Evolutionary conservation across 2,888 invertebrate genomes (phyloP).

Genomic region (Tortricodes alternella): DNA sequence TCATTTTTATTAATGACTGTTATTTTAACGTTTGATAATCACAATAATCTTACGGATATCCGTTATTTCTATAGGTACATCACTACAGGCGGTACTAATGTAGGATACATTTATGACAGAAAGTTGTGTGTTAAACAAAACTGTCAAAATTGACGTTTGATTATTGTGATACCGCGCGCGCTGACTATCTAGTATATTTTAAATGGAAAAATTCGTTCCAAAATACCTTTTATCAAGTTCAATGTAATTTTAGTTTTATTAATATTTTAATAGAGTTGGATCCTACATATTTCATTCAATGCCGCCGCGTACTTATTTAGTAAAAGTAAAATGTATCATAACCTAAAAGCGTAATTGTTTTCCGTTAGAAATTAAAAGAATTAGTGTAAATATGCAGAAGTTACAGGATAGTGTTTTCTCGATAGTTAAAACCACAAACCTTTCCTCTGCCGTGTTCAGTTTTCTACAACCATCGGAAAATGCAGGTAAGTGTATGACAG

Average conservation of each 20-base stretch:
- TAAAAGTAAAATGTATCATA: slow-evolving; percentile 43
- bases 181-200: background rate
- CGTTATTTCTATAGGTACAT: background rate
- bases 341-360: slow-evolving; percentile 50
- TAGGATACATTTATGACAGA: background rate
- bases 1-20: too few relatives aligned
- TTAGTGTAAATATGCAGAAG: slow-evolving; percentile 62
- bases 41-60: background rate
- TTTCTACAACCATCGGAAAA: slow-evolving; percentile 72
- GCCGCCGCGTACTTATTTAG: slow-evolving; percentile 3
- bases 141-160: background rate
- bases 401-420: slow-evolving; percentile 76
- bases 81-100: too few relatives aligned
- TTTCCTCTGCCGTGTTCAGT: slow-evolving; percentile 75
- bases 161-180: slow-evolving; percentile 28
- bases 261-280: background rate
- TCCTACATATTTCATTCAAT: slow-evolving; percentile 2
- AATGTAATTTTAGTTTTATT: background rate
- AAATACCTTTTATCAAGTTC: slow-evolving; percentile 9
- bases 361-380: slow-evolving; percentile 38
- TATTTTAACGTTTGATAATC: background rate
- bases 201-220: slow-evolving; percentile 19
- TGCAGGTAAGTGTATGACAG: slow-evolving; percentile 54
- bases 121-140: background rate
- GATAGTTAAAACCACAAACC: slow-evolving; percentile 69